A percentile compares a stretch with the other conserved stretches of the same genome.
These are phyloP conservation scores for Egretta garzetta DNA, from an alignment of 2,113 vertebrate species.

Conservation along the genomic window DNA sequence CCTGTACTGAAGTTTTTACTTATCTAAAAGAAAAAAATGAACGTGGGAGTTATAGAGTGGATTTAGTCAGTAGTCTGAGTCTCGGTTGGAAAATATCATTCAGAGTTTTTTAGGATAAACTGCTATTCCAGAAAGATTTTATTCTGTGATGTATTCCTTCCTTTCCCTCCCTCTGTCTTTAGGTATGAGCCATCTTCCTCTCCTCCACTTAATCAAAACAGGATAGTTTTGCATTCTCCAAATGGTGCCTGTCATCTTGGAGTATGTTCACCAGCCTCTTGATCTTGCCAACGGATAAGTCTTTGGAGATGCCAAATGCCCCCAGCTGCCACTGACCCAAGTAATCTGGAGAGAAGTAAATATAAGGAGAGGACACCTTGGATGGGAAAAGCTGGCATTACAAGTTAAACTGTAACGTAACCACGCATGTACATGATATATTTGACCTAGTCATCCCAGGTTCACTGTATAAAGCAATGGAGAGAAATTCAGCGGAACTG, in stretches of 20 bases:
- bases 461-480: background rate
- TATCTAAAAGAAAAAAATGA: background rate
- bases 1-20: conserved; percentile 13
- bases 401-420: background rate
- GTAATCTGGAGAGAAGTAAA: background rate
- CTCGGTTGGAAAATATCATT: background rate
- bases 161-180: background rate
- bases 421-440: background rate
- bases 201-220: background rate
- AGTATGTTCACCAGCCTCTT: background rate
- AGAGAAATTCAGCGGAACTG: background rate
- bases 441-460: fast-evolving
- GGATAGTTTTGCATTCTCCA: background rate
- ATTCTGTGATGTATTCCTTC: background rate
- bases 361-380: background rate
- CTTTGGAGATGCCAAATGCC: background rate
- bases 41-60: background rate
- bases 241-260: background rate
- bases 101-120: background rate
- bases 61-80: background rate
- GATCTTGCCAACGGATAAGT: background rate
- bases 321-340: background rate
- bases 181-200: background rate
- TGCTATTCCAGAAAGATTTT: conserved; percentile 32
- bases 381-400: background rate